phyloP scores from a whole-genome alignment of 2,888 invertebrate species.

The Andrena haemorrhoa region DNA sequence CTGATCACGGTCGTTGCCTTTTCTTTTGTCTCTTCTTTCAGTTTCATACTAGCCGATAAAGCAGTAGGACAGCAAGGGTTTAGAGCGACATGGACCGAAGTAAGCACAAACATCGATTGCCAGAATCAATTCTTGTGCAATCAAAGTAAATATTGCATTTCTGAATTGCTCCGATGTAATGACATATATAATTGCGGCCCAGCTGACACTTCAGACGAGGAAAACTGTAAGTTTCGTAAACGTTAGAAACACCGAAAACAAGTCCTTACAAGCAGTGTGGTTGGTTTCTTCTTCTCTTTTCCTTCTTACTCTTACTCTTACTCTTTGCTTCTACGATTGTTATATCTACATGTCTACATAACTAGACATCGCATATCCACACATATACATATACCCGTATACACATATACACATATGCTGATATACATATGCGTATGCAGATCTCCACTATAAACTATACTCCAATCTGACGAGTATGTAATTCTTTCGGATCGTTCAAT shows the following conservation, averaged over 20 bases:
- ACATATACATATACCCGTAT: conserved; percentile 20
- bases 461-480: conserved; percentile 65
- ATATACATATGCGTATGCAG: neutral
- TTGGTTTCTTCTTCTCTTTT: conserved; percentile 45
- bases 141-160: conserved; percentile 92
- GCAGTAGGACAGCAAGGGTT: conserved; percentile 97
- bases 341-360: neutral
- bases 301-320: conserved; percentile 69
- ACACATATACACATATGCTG: conserved; percentile 18
- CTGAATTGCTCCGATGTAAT: conserved; percentile 91
- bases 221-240: conserved; percentile 90
- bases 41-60: conserved; percentile 97
- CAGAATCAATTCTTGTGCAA: conserved; percentile 90
- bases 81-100: conserved; percentile 97
- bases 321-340: conserved; percentile 76
- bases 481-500: conserved; percentile 71
- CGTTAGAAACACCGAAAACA: conserved; percentile 56
- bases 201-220: conserved; percentile 91
- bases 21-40: conserved; percentile 83
- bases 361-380: neutral
- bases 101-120: conserved; percentile 88
- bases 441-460: conserved; percentile 40
- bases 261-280: conserved; percentile 58
- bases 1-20: conserved; percentile 6
- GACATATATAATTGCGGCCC: conserved; percentile 94